Evolutionary conservation across 2,888 invertebrate species (phyloP), one percentile per base, ranked within the genome.

Genomic region (Bombylius major): DNA sequence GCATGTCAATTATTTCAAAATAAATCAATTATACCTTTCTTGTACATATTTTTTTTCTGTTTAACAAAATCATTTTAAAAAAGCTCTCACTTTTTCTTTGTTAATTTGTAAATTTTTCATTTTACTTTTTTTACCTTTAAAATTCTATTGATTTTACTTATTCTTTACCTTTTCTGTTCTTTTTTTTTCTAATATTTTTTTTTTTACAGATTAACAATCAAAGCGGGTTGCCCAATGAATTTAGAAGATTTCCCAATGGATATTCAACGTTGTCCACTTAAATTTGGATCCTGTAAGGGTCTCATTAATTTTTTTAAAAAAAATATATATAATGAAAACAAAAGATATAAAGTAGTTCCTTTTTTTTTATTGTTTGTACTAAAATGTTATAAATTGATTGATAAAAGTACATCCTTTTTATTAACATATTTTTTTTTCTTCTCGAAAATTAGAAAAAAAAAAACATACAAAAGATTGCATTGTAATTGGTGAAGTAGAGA

Each of bases 201-300:
- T 54, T 44, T 51, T 63, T 62, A 55, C 59, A 89, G 89, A 66
- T 75, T 90, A 63, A 90, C 90, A 39, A 87, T 90, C 63, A 86
- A 87, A 70, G 88, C 89, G 23, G 85, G 85, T 45, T 90, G 90
- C 66, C 86, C 86, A 5, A 90, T 90, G 90, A 85, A 88, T 70
- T 76, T 90, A 56, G 85, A 86, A 68, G 86, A 88, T 68, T 90
- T 89, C 70, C 90, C 90, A 2, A 87, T 90, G 86, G 90, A 90
- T 69, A 84, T 85, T 45, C 89, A 89, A 70, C 76, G 82, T 61
- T 89, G 89, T 68, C 88, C 88, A 1, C 75, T 87, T 45, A 83
- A 84, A 71, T 83, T 89, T 66, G 88, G 88, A 57, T 89, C 89
- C 66, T 89, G 89, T 89, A 77, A 83, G 87, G 83, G 59, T 47